phyloP scores from a whole-genome alignment of 1,140 invertebrate species.

The Zophobas morio region DNA sequence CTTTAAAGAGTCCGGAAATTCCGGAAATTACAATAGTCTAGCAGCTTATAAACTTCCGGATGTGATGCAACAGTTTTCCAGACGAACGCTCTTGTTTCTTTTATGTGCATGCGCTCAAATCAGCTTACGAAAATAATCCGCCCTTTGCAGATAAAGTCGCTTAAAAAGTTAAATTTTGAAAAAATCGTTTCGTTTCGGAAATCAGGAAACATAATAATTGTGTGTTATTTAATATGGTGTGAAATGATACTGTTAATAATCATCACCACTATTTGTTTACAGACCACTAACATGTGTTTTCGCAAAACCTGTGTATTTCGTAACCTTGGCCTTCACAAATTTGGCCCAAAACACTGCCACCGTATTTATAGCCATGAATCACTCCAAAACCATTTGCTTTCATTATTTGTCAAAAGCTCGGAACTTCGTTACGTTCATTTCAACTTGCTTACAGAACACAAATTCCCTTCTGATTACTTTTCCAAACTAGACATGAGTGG shows the following conservation, averaged over 20 bases:
- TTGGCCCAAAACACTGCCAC: neutral
- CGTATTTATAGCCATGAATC: neutral
- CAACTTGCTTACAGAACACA: no score
- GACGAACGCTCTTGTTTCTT: neutral
- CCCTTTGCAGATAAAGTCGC: no score
- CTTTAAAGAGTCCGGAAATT: slow-evolving; percentile 15
- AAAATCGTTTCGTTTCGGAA: no score
- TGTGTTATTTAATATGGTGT: no score
- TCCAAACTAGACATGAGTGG: no score
- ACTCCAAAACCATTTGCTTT: neutral
- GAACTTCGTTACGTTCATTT: slow-evolving; percentile 9
- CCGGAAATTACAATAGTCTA: slow-evolving; percentile 18
- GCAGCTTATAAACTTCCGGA: slow-evolving; percentile 16
- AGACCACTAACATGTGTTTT: neutral
- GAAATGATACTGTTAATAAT: no score
- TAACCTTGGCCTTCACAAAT: neutral
- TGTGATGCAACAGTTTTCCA: slow-evolving; percentile 11
- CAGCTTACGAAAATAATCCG: neutral
- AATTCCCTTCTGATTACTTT: no score
- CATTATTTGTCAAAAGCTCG: slow-evolving; percentile 6
- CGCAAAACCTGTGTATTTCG: neutral
- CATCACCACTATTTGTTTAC: no score
- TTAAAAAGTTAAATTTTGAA: no score
- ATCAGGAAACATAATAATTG: no score
- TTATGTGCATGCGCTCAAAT: neutral